These are phyloP conservation scores for Tromatobia lineatoria DNA, from an alignment of 2,888 invertebrate genomes.

Conservation along the genomic window DNA sequence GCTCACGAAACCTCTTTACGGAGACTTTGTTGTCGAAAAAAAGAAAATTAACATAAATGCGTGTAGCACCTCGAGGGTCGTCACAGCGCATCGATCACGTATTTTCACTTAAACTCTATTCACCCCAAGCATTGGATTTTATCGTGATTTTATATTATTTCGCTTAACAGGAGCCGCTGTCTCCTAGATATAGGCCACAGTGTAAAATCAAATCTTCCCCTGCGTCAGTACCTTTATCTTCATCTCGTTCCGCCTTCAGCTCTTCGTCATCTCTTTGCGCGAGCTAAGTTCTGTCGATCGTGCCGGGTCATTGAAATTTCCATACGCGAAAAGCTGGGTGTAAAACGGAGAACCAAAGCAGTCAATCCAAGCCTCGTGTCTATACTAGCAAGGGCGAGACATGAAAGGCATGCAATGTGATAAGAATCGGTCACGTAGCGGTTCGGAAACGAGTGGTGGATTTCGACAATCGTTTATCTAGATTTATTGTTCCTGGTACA, in stretches of 20 bases:
- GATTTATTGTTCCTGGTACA: constrained; percentile 34
- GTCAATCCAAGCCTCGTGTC: neutral
- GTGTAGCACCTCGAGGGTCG: constrained; percentile 54
- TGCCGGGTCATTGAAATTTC: constrained; percentile 56
- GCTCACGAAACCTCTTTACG: constrained; percentile 47
- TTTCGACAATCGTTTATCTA: constrained; percentile 50
- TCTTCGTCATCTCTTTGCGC: constrained; percentile 17
- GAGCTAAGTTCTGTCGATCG: constrained; percentile 55
- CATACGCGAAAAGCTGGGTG: constrained; percentile 39
- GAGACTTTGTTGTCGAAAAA: constrained; percentile 36
- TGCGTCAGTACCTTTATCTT: constrained; percentile 38
- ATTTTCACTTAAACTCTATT: constrained; percentile 68
- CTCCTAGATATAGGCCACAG: constrained; percentile 37
- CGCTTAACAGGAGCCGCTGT: constrained; percentile 54
- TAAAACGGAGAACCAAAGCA: constrained; percentile 39
- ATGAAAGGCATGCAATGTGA: constrained; percentile 39
- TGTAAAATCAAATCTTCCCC: constrained; percentile 52
- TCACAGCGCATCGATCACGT: constrained; percentile 67
- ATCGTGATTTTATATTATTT: constrained; percentile 69
- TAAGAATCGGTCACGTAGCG: constrained; percentile 61
- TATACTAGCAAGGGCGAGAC: constrained; percentile 20
- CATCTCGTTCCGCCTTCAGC: constrained; percentile 28
- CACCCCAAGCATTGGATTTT: constrained; percentile 47
- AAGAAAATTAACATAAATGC: constrained; percentile 62
- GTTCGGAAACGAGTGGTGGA: constrained; percentile 12